Percentiles rank a stretch among this genome's conserved stretches.
Evolutionary conservation across 2,113 vertebrate genomes (phyloP).

Genomic region (Scopus umbretta): DNA sequence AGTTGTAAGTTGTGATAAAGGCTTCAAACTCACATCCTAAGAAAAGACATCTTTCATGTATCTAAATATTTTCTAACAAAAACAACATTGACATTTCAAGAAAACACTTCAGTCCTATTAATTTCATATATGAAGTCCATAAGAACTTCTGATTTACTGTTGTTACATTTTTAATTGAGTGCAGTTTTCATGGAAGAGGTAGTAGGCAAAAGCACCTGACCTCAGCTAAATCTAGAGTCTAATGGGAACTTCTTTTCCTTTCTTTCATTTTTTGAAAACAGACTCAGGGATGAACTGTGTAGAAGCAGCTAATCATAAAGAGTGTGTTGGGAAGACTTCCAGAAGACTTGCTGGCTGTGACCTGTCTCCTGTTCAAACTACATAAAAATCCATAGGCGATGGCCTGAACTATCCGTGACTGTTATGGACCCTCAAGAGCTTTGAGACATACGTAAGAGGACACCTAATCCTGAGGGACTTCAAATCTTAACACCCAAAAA

Average conservation of each 20-base stretch:
- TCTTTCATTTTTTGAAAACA: background rate
- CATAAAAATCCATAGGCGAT: background rate
- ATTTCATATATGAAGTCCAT: background rate
- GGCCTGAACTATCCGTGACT: background rate
- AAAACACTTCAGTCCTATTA: background rate
- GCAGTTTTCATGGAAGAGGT: background rate
- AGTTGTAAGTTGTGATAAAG: background rate
- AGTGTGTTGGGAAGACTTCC: background rate
- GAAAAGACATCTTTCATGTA: background rate
- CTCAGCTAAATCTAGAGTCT: background rate
- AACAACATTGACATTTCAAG: background rate
- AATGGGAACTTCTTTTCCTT: background rate
- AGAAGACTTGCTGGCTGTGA: background rate
- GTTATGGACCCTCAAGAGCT: accelerated
- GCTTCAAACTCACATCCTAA: background rate
- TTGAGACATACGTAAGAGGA: background rate
- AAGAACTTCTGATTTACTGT: background rate
- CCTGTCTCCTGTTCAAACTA: background rate
- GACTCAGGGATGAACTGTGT: background rate
- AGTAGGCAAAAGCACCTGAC: background rate
- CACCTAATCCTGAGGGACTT: background rate
- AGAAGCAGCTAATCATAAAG: background rate
- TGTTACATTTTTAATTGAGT: background rate
- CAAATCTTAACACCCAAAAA: background rate
- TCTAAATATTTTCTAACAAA: background rate